Base-by-base conservation (phyloP, 1,140 invertebrate species). In the Sarcophaga bullata region DNA sequence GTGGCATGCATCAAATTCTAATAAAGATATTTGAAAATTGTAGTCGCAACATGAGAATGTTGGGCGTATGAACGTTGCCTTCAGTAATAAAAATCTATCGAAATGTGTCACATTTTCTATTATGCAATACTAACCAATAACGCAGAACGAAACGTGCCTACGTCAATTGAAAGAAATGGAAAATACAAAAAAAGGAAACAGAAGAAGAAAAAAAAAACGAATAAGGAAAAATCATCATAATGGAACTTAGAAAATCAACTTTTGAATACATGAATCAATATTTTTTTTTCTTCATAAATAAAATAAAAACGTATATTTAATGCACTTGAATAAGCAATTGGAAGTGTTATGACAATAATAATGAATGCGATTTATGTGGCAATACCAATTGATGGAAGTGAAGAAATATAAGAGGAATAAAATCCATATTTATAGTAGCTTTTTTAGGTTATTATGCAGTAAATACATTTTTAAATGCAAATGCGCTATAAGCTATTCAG, bases 21-120 rank as follows among this genome's bases (percentile, higher is more conserved):
- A 37, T 37, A 37, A 1, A 37, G 25, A 37, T 37, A 37, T 37
- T 37, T 37, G 15, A 17, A 62, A 62, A 8, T 62, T 17, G 0
- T 17, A 68, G 25, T 37, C 13, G 19, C 19, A 68, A 8, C 62
- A 37, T 58, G 13, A 58, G n/a, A 4, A 15, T 58, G n/a, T 58
- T 58, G 25, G 1, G 13, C 3, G 62, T 68, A 37, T 76, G 46
- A 48, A 49, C 25, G 47, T 62, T 76, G 46, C 73, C 73, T 49
- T 8, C 49, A 76, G 73, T 49, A 76, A 76, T 76, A 76, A 76
- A 76, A 76, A 76, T 76, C 73, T 17, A 48, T 76, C n/a, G 73
- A 76, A 76, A 76, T 49, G 48, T 76, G 73, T 76, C 73, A 75
- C 73, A 75, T 75, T 75, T 37, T 47, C 11, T 75, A 75, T 11